Evolutionary conservation across 64 coral and sea anemone species (phyloP), one percentile per base, ranked within the genome.

Genomic region (Orbicella faveolata): DNA sequence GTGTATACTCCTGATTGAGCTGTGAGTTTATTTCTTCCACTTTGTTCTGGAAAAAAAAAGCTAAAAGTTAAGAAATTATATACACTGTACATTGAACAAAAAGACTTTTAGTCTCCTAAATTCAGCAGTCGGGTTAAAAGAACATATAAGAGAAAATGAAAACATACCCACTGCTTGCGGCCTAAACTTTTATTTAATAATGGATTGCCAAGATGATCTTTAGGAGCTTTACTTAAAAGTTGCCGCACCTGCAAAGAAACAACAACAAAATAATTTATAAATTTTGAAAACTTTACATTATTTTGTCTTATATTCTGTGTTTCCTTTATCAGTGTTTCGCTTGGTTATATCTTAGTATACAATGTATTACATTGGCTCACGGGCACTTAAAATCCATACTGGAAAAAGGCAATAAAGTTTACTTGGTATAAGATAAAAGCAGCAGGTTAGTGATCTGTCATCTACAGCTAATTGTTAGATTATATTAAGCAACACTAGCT

Each of bases 111-210:
- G 64, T 21, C 19, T 11, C 33, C 14, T 6, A 36, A 8, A 39
- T 34, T 23, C 15, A 23, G 75, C 18, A 78, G 18, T 67, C 64
- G 23, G 1, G 20, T 8, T 1, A 67, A 23, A 21, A 67, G 1
- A 61, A 26, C 33, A 15, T 63, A 25, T 8, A 63, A n/a, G 12
- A 35, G 65, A 52, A 16, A 62, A 57, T 70, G 36, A 36, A 20
- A 34, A 68, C 96, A 5, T 90, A 98, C 97, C 97, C 97, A 99
- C 83, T 99, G 97, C 12, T 88, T 96, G 18, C 52, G 34, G 16
- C 79, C 91, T 3, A 94, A 91, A 51, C 79, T 88, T 65, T 99
- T 96, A 4, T 74, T 75, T 18, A 99, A 80, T 15, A 99, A 75
- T 54, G 97, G 97, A 19, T 85, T 89, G 51, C 97, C 97, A 69